These are phyloP conservation scores for Microtus richardsoni DNA, from an alignment of 2,113 vertebrate species.

Conservation along the genomic window DNA sequence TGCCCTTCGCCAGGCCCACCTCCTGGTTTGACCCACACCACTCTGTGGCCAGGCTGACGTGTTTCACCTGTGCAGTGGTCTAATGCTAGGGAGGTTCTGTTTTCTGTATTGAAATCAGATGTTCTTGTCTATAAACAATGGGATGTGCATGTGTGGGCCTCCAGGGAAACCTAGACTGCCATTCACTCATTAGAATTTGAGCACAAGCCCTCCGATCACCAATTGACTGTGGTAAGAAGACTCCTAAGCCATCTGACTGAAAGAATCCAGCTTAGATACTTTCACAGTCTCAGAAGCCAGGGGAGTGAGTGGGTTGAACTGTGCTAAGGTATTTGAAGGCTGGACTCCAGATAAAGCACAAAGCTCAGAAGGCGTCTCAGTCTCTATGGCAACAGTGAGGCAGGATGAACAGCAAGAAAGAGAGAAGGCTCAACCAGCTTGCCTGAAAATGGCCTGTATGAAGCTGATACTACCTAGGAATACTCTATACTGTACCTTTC, in stretches of 20 bases:
- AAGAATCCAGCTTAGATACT: background rate
- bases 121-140: background rate
- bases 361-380: constrained; percentile 37
- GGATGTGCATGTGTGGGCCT: background rate
- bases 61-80: background rate
- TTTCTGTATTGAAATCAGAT: background rate
- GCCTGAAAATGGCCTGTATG: background rate
- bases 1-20: background rate
- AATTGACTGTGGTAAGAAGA: background rate
- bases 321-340: constrained; percentile 58
- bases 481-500: background rate
- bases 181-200: background rate
- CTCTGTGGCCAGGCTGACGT: background rate
- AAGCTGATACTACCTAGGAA: background rate
- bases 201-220: background rate
- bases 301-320: constrained; percentile 54
- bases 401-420: background rate
- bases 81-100: background rate
- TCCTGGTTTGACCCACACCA: background rate
- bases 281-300: constrained; percentile 12
- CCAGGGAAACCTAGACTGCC: background rate
- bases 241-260: background rate
- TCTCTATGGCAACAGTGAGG: constrained; percentile 63
- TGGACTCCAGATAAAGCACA: constrained; percentile 51
- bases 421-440: background rate